Percentiles rank a stretch among this genome's conserved stretches.
Evolutionary conservation across 2,113 vertebrate species (phyloP).

Genomic region (Callithrix jacchus): DNA sequence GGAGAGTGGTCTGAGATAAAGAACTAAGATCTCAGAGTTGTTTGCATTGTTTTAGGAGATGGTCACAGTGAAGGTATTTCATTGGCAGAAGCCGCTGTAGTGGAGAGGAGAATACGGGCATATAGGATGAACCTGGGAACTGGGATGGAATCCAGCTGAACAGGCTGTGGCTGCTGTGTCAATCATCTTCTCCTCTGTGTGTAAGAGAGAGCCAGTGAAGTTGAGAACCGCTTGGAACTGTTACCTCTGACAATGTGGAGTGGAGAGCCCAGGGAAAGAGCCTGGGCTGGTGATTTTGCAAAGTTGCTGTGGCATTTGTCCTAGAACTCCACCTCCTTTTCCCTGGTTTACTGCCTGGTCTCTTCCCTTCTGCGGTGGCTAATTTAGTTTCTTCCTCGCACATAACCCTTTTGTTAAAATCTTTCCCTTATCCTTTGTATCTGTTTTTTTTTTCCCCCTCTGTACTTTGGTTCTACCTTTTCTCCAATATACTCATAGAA

Average conservation of each 20-base stretch:
- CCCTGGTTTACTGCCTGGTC: not conserved
- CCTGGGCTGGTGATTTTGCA: not conserved
- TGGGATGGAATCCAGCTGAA: not conserved
- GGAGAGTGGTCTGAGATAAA: not conserved
- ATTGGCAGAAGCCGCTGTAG: no score
- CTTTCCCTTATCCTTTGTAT: not conserved
- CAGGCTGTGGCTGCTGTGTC: not conserved
- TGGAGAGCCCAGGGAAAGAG: not conserved
- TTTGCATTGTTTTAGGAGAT: not conserved
- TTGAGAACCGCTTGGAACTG: not conserved
- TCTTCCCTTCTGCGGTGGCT: not conserved
- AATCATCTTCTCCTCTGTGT: rapidly evolving
- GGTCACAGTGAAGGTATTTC: not conserved
- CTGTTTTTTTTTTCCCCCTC: not conserved
- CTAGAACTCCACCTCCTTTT: not conserved
- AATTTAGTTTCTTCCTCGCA: not conserved
- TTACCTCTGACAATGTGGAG: rapidly evolving
- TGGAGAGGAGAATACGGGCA: not conserved
- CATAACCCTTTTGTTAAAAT: not conserved
- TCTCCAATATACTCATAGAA: rapidly evolving
- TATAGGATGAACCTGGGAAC: not conserved
- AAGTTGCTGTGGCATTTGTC: rapidly evolving
- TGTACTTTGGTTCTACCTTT: not conserved
- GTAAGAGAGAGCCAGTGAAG: rapidly evolving
- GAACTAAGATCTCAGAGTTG: not conserved